Evolutionary conservation across 2,113 vertebrate genomes (phyloP).

Genomic region (Parotia lawesii): DNA sequence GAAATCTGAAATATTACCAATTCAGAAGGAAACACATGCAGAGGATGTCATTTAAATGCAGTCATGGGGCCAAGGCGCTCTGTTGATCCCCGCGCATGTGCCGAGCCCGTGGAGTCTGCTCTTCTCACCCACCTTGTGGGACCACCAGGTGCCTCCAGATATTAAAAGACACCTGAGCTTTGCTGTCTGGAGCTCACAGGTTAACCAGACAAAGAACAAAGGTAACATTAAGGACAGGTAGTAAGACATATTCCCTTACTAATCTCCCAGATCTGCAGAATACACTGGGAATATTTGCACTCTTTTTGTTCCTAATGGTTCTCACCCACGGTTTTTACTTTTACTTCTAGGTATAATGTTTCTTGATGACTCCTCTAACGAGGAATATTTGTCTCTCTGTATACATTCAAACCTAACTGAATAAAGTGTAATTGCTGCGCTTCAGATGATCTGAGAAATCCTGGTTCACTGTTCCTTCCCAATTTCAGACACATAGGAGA

Average conservation of each 20-base stretch:
- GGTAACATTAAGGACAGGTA: background rate
- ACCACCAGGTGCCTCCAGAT: background rate
- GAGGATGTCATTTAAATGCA: background rate
- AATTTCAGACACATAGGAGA: background rate
- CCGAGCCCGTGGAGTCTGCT: background rate
- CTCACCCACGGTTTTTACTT: background rate
- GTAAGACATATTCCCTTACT: background rate
- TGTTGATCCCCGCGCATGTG: background rate
- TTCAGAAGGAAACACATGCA: background rate
- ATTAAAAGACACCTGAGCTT: background rate
- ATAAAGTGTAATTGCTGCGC: background rate
- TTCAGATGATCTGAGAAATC: background rate
- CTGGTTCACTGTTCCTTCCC: background rate
- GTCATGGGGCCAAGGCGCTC: background rate
- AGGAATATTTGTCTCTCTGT: background rate
- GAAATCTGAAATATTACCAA: background rate
- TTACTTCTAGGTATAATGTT: background rate
- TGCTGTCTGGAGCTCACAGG: background rate
- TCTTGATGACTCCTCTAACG: background rate
- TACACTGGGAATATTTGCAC: background rate
- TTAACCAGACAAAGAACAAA: background rate
- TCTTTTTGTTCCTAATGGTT: background rate
- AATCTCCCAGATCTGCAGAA: background rate
- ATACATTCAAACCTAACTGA: background rate
- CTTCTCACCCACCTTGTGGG: background rate